phyloP scores from a whole-genome alignment of 2,797 vertebrate genomes.

The Falco rusticolus region DNA sequence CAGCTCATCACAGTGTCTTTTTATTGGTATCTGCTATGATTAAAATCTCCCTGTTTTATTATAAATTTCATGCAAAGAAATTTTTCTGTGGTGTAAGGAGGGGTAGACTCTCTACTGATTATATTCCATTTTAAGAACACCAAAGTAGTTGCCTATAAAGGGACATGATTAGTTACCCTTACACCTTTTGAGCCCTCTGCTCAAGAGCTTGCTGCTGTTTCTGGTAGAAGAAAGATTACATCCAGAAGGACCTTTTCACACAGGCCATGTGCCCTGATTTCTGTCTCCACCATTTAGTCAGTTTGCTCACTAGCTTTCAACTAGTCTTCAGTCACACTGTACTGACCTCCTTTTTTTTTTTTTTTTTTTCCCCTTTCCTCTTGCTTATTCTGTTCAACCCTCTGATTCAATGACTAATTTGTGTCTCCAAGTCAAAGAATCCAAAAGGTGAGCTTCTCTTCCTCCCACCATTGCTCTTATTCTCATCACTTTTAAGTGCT shows the following conservation, averaged over 20 bases:
- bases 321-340: background rate
- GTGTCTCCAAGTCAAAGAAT: background rate
- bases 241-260: background rate
- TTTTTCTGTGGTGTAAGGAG: background rate
- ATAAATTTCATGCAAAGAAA: background rate
- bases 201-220: background rate
- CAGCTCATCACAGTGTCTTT: no score
- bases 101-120: background rate
- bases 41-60: background rate
- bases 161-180: background rate
- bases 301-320: background rate
- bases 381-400: background rate
- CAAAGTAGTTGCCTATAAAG: background rate
- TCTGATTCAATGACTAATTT: conserved; percentile 4
- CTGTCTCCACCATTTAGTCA: background rate
- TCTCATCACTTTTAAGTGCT: background rate
- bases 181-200: background rate
- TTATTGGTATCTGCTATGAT: background rate
- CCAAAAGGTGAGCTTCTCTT: background rate
- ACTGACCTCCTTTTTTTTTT: background rate
- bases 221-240: background rate
- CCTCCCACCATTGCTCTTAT: background rate
- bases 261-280: background rate
- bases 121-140: background rate
- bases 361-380: background rate